These are phyloP conservation scores for Sphinx pinastri DNA, from an alignment of 2,888 invertebrate species.

Conservation along the genomic window DNA sequence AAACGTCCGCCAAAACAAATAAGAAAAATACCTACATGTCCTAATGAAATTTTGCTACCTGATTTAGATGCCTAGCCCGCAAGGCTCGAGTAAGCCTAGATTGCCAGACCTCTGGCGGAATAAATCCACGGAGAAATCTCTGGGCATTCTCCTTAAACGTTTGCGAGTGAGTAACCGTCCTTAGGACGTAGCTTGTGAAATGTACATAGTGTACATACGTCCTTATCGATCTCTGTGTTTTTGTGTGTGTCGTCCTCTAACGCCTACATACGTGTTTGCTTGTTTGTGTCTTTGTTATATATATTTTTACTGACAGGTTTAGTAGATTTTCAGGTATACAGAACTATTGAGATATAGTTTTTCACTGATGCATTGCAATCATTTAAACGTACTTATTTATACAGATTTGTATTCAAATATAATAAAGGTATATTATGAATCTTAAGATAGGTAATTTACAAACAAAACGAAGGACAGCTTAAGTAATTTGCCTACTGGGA, in stretches of 20 bases:
- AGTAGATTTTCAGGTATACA: too few relatives aligned
- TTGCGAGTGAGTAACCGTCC: constrained; percentile 70
- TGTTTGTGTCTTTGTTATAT: constrained; percentile 36
- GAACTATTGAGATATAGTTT: too few relatives aligned
- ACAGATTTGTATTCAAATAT: too few relatives aligned
- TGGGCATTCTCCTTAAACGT: constrained; percentile 73
- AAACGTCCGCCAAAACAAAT: background rate
- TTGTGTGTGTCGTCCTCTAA: constrained; percentile 54
- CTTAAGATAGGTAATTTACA: too few relatives aligned
- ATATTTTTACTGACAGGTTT: background rate
- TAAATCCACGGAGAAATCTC: constrained; percentile 72
- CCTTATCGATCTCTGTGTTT: constrained; percentile 35
- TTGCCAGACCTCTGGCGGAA: constrained; percentile 76
- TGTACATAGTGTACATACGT: constrained; percentile 31
- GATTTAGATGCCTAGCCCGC: constrained; percentile 67
- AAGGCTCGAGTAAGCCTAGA: constrained; percentile 66
- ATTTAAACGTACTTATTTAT: too few relatives aligned
- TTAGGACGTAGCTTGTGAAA: constrained; percentile 42
- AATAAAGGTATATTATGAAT: too few relatives aligned
- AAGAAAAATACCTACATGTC: background rate
- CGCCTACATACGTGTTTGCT: constrained; percentile 27
- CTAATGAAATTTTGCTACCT: constrained; percentile 44
- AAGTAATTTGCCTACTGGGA: too few relatives aligned
- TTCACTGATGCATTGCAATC: too few relatives aligned
- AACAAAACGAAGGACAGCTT: too few relatives aligned